Base-by-base conservation (phyloP, 2,888 invertebrate species). In the Homarus gammarus region DNA sequence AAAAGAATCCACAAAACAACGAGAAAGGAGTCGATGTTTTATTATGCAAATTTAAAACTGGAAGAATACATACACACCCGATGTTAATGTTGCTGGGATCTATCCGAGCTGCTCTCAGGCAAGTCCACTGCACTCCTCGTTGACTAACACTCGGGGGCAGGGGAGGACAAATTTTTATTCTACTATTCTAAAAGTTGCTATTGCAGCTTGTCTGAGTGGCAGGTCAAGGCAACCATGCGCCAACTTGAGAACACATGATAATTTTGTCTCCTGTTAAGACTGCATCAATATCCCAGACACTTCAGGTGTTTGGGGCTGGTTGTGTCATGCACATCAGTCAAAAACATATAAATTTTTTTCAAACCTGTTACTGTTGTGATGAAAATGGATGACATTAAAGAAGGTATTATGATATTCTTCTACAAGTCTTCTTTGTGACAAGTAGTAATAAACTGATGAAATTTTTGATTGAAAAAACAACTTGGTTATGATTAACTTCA, bases 401-500 rank as follows among this genome's bases (percentile, higher is more conserved):
- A 36, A 79, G 64, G 64, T 33, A 40, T 38, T 36, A 56, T 79
- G 38, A 44, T 64, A 27, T 64, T 79, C 78, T 38, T 78, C 56
- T 78, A 78, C 56, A 61, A 56, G 40, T 61, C 78, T 78, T 56
- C 40, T 61, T n/a, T 79, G 36, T 79, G 64, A 36, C 79, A 61
- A 79, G 64, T 64, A 40, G 36, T 64, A 79, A 79, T 64, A 56
- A 79, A 79, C 27, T 61, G 36, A 79, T 64, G 64, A 18, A 72
- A 72, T 31, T 84, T 84, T 49, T 72, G 49, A 84, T 73, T 51
- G 49, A 84, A 84, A n/a, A 83, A 84, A 73, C 84, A 73, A 84
- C 84, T 84, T 73, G 84, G 70, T 84, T 73, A 84, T 73, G 70
- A 38, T 84, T 56, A 84, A 73, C 84, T 84, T 70, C 68, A 83